phyloP scores from a whole-genome alignment of 2,113 vertebrate species.

The Bos taurus region DNA sequence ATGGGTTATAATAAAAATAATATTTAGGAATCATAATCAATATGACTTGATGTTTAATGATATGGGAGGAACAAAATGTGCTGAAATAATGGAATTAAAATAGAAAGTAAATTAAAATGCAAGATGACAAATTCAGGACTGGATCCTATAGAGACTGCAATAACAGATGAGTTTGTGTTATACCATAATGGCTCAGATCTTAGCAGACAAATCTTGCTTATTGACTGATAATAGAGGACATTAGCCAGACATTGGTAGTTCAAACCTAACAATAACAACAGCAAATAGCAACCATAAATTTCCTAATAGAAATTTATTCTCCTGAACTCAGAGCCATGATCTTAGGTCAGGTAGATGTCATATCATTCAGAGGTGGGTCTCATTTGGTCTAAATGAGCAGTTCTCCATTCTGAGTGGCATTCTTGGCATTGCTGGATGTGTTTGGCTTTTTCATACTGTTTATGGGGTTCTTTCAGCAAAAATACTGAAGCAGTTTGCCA shows the following conservation, averaged over 20 bases:
- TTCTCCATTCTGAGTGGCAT: background rate
- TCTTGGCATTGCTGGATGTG: background rate
- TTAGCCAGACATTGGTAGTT: background rate
- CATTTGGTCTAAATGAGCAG: background rate
- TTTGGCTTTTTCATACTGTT: background rate
- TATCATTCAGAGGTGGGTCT: background rate
- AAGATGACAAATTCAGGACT: background rate
- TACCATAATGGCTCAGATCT: rapidly evolving
- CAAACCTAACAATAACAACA: background rate
- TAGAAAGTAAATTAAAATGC: background rate
- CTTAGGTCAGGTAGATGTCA: background rate
- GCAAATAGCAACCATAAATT: background rate
- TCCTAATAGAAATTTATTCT: background rate
- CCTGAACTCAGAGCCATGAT: background rate
- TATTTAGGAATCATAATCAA: background rate
- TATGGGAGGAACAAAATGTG: background rate
- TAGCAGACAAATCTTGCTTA: background rate
- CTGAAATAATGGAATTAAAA: background rate
- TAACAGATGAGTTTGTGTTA: background rate
- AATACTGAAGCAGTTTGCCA: background rate
- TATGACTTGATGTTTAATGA: background rate
- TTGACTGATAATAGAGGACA: background rate
- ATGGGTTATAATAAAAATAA: background rate
- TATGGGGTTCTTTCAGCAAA: background rate
- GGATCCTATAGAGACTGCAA: rapidly evolving